Conservation (phyloP, 1,140 invertebrate genomes). For the Drosophila mayri region DNA sequence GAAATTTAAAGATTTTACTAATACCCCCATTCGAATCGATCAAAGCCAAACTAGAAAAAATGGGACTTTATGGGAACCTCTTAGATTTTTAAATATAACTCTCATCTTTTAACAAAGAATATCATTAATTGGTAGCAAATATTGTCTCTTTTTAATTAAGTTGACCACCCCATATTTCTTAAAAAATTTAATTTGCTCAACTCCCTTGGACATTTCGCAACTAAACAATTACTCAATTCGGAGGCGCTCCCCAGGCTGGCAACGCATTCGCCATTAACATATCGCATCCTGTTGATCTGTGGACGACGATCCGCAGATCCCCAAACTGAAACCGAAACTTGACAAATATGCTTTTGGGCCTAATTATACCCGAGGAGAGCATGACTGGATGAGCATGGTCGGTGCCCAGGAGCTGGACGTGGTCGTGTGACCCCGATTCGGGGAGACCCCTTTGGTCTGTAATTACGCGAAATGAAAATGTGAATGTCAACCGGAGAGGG, state of each 20-base stretch:
- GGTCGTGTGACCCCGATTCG: slow-evolving; percentile 63
- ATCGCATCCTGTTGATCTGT: slow-evolving; percentile 77
- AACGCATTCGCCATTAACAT: slow-evolving; percentile 74
- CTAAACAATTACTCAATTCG: slow-evolving; percentile 71
- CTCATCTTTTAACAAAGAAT: not conserved
- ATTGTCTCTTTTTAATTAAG: not conserved
- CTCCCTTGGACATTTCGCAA: slow-evolving; percentile 12
- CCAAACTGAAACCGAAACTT: slow-evolving; percentile 54
- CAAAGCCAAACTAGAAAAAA: not conserved
- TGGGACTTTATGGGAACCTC: not conserved
- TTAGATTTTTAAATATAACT: too few relatives aligned
- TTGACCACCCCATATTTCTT: not conserved
- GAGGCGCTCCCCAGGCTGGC: slow-evolving; percentile 41
- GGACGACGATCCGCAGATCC: slow-evolving; percentile 30
- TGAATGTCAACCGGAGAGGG: slow-evolving; percentile 67
- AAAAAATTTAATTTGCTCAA: slow-evolving; percentile 11
- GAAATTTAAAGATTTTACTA: slow-evolving; percentile 31
- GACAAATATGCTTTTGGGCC: slow-evolving; percentile 79
- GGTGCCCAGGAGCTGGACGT: slow-evolving; percentile 47
- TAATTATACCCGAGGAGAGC: slow-evolving; percentile 69
- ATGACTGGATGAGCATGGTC: slow-evolving; percentile 56
- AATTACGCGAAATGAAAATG: slow-evolving; percentile 77
- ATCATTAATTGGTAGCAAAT: not conserved
- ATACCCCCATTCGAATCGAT: not conserved
- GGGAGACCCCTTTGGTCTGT: slow-evolving; percentile 45